Evolutionary conservation across 2,113 vertebrate species (phyloP).

Genomic region (Promerops cafer): DNA sequence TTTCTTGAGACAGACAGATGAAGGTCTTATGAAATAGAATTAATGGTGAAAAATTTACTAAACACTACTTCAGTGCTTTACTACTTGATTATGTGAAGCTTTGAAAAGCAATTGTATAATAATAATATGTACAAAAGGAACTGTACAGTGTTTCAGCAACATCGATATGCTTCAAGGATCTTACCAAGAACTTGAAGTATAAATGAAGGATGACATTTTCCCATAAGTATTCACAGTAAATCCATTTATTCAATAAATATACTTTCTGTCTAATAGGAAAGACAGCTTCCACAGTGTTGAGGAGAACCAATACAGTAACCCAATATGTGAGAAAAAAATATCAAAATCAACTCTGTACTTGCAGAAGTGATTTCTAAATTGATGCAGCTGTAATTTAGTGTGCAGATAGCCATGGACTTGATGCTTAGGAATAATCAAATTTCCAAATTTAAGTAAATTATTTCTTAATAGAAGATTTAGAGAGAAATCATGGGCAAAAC

Average conservation of each 20-base stretch:
- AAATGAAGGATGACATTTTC: slow-evolving; percentile 13
- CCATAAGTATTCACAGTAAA: slow-evolving; percentile 6
- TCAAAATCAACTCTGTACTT: not conserved
- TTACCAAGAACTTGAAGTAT: not conserved
- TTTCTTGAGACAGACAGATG: not conserved
- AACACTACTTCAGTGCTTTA: not conserved
- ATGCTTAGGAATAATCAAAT: not conserved
- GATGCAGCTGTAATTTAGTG: not conserved
- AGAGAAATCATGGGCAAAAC: not conserved
- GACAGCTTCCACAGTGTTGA: not conserved
- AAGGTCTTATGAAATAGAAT: not conserved
- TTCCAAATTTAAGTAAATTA: not conserved
- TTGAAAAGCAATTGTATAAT: slow-evolving; percentile 20
- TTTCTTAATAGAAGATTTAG: not conserved
- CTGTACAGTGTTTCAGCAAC: not conserved
- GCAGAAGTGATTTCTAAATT: not conserved
- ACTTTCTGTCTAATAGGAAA: not conserved
- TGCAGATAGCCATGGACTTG: not conserved
- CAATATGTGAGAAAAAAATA: not conserved
- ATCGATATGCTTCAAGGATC: slow-evolving; percentile 12
- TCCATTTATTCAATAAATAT: not conserved
- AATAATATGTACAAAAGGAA: slow-evolving; percentile 11
- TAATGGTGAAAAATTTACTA: slow-evolving; percentile 34
- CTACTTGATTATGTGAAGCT: slow-evolving; percentile 15
- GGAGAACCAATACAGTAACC: not conserved